phyloP scores from a whole-genome alignment of 2,113 vertebrate species.

The Nothocercus nigrocapillus region DNA sequence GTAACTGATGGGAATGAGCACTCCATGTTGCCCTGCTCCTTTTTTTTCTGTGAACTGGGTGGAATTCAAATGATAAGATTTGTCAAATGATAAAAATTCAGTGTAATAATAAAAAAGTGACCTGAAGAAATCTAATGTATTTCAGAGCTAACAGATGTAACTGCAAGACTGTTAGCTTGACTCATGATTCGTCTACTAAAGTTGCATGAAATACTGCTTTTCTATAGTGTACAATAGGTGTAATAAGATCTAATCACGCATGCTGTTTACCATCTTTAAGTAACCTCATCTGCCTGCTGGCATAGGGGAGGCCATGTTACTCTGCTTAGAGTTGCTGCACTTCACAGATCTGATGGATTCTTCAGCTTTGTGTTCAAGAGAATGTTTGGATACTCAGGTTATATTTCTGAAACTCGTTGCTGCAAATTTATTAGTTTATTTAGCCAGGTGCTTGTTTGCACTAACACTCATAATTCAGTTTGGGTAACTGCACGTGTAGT shows the following conservation, averaged over 20 bases:
- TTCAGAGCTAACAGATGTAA: neutral
- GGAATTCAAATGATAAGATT: neutral
- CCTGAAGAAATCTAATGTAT: rapidly evolving
- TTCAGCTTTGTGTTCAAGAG: neutral
- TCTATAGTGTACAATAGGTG: neutral
- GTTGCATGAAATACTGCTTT: neutral
- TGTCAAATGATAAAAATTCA: neutral
- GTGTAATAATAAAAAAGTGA: neutral
- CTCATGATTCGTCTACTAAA: neutral
- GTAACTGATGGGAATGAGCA: neutral
- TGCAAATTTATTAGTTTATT: neutral
- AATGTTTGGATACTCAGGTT: neutral
- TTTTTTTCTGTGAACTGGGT: neutral
- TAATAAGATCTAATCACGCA: neutral
- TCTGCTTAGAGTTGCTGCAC: neutral
- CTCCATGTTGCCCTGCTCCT: neutral
- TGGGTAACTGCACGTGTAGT: neutral
- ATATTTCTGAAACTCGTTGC: neutral
- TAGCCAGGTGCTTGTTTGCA: neutral
- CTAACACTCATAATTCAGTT: neutral
- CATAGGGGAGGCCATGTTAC: neutral
- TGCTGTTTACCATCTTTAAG: neutral
- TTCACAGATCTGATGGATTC: rapidly evolving
- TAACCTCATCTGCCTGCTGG: neutral
- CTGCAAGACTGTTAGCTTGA: neutral